phyloP scores from a whole-genome alignment of 2,888 invertebrate species.

The Neocrepidodera transversa region DNA sequence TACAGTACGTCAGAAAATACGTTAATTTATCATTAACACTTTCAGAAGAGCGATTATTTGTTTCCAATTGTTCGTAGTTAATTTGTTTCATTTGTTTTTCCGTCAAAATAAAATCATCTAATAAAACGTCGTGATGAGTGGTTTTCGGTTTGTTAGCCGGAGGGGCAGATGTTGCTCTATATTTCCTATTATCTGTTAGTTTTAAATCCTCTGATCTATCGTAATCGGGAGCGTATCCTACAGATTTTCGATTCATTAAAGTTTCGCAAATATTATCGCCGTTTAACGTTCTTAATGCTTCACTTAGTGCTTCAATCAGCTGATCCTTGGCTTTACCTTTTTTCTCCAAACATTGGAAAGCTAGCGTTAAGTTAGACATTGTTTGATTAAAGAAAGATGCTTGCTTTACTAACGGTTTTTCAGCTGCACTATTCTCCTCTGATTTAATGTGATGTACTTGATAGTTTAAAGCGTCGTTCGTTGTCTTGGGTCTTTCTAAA shows the following conservation, averaged over 20 bases:
- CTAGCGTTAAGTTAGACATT: background rate
- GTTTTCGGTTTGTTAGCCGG: too few relatives aligned
- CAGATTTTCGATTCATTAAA: background rate
- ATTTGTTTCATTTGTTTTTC: too few relatives aligned
- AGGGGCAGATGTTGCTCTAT: background rate
- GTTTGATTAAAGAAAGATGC: background rate
- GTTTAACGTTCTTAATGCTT: background rate
- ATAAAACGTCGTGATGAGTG: too few relatives aligned
- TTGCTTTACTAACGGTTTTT: background rate
- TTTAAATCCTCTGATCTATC: background rate
- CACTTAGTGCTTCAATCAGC: background rate
- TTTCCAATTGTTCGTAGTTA: too few relatives aligned
- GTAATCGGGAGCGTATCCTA: background rate
- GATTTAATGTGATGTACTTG: background rate
- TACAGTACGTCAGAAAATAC: too few relatives aligned
- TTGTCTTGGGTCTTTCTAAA: too few relatives aligned
- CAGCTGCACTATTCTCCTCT: background rate
- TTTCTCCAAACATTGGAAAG: background rate
- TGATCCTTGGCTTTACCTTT: conserved; percentile 5
- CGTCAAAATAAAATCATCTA: too few relatives aligned
- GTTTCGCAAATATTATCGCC: background rate
- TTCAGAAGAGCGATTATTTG: too few relatives aligned
- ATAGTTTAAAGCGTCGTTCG: background rate
- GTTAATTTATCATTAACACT: too few relatives aligned
- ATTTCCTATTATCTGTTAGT: background rate